Evolutionary conservation across 2,888 invertebrate species (phyloP).

Genomic region (Apodemia zela): DNA sequence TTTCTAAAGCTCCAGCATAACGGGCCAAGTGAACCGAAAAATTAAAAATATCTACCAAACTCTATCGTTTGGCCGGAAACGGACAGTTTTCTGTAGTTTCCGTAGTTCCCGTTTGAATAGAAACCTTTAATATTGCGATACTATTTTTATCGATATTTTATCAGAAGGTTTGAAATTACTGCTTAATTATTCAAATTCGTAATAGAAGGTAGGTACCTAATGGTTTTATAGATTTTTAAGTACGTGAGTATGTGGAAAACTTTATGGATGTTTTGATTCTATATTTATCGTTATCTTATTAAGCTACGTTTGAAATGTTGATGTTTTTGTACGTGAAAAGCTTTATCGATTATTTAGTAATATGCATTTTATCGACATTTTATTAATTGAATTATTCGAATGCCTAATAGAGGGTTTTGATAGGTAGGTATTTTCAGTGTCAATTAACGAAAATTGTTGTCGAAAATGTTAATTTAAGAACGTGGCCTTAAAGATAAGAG

Average conservation of each 20-base stretch:
- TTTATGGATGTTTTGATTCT: constrained; percentile 4
- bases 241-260: neutral
- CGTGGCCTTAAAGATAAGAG: too few relatives aligned
- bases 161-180: neutral
- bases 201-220: neutral
- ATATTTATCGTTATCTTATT: neutral
- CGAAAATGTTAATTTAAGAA: too few relatives aligned
- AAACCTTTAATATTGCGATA: constrained; percentile 22
- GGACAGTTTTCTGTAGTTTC: constrained; percentile 28
- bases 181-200: neutral
- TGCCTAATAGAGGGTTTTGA: too few relatives aligned
- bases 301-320: neutral
- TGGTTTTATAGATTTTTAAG: neutral
- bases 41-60: constrained; percentile 67
- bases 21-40: constrained; percentile 62
- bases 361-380: too few relatives aligned
- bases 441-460: too few relatives aligned
- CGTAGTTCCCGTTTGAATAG: constrained; percentile 25
- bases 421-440: too few relatives aligned
- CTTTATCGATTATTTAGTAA: too few relatives aligned
- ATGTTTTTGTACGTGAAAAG: too few relatives aligned
- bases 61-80: constrained; percentile 42
- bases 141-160: neutral
- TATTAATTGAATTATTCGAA: too few relatives aligned
- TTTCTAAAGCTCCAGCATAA: constrained; percentile 52